Evolutionary conservation across 2,113 vertebrate genomes (phyloP), one percentile per base, ranked within the genome.

Genomic region (Bubo bubo): DNA sequence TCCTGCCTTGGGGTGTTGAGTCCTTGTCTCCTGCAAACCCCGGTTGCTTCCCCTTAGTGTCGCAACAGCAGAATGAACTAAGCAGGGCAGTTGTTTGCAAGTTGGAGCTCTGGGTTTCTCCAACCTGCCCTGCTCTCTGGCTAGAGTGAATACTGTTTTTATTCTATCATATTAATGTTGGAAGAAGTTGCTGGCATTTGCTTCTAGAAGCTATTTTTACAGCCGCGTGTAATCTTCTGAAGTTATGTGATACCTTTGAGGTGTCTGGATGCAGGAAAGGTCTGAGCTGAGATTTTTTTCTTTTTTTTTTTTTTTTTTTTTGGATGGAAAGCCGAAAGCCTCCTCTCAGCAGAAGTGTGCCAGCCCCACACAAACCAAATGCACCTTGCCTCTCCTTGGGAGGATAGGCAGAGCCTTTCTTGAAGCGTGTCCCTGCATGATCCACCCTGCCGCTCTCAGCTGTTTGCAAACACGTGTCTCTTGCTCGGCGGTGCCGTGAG

Each of bases 141-240:
- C 58, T n/a, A 3, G n/a, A 34, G 52, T 59, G 89, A 94, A 17
- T 70, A 5, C 70, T 73, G 91, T 1, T 50, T 90, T 91, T 76
- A 32, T 95, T 93, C 84, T 62, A 1, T 23, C 15, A 0, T 91
- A 18, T 96, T 95, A 62, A 58, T 8, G 37, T 88, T 96, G 96
- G 95, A 94, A 87, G 80, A 50, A 72, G 50, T 75, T 83, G 70
- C 87, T 94, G 96, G 87, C 45, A 0, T 89, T 94, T 17, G 10
- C 84, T 86, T 45, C 58, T 50, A 64, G 77, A 34, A 84, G 80
- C 66, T 97, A 79, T 97, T 97, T 96, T 95, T 86, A 62, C 86
- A 93, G 84, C 67, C 66, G 1, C 18, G 0, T 60, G 77, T 79
- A 87, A 83, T 93, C 86, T 77, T 87, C 86, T 1, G 0, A 26